Base-by-base conservation (phyloP, 1,140 invertebrate genomes). In the Megalopta genalis region DNA sequence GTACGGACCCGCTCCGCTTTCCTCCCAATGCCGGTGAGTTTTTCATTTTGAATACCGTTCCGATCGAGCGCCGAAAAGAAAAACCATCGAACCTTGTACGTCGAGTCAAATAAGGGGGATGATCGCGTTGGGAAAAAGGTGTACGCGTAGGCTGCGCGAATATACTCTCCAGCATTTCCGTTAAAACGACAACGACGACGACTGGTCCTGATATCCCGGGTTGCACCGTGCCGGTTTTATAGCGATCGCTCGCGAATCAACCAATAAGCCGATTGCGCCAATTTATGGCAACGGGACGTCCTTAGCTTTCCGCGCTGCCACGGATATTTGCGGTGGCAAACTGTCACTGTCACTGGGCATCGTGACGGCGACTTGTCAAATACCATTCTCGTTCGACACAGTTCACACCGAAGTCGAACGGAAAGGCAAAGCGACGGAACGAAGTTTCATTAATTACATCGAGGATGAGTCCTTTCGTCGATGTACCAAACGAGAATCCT, bases 21-120 rank as follows among this genome's bases (percentile, higher is more conserved):
- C 10, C 27, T 42, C 49, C 54, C 32, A 46, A 74, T 3, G 4
- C 5, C 65, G 82, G 81, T 84, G 81, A 83, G 82, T 84, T 57
- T 73, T 60, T 37, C 16, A 59, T 27, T 2, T n/a, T 4, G 8
- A 52, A 65, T 39, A 27, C 25, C 54, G 9, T 69, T 70, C 67
- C 14, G 49, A 14, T 52, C 63, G 5, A 18, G 21, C 49, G 16
- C 39, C 16, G 37, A 16, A 59, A 21, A 3, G 9, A 64, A 63
- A 73, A n/a, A 63, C 16, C 42, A 21, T 60, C n/a, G 39, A 10
- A 27, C 25, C 23, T 10, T 1, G 49, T 64, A 37, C 1, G 9
- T 9, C 8, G 23, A 39, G n/a, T 21, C 14, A 65, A 25, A 27
- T 9, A 9, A 32, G 14, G 14, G 37, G 14, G 25, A 21, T 7